These are phyloP conservation scores for Lepidochitona cinerea DNA, from an alignment of 2,888 invertebrate species.

Conservation along the genomic window DNA sequence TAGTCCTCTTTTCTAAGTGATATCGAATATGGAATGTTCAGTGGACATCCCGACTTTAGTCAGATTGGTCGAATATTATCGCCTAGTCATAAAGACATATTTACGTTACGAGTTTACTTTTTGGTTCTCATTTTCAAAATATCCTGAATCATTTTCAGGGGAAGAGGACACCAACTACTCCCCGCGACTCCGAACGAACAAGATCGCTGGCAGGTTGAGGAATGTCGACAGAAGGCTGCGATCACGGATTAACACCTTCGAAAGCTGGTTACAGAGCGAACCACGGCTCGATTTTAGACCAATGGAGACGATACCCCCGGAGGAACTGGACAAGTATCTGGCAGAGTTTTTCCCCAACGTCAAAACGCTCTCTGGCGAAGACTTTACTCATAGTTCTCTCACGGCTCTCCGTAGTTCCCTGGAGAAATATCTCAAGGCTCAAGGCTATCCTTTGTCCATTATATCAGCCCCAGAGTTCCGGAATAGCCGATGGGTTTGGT, in stretches of 20 bases:
- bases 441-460: neutral
- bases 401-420: neutral
- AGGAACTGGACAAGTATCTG: neutral
- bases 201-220: neutral
- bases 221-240: neutral
- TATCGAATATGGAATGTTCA: too few relatives aligned
- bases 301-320: neutral
- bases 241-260: neutral
- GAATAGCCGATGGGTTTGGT: neutral
- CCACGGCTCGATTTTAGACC: neutral
- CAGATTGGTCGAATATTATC: too few relatives aligned
- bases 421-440: neutral
- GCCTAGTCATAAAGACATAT: too few relatives aligned
- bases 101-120: too few relatives aligned
- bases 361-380: neutral
- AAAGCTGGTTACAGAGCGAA: neutral
- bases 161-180: too few relatives aligned
- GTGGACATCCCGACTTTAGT: too few relatives aligned
- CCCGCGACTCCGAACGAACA: neutral
- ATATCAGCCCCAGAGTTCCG: neutral
- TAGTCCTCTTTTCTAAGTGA: too few relatives aligned
- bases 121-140: too few relatives aligned
- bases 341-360: neutral
- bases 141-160: too few relatives aligned
- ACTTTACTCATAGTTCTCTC: neutral